Evolutionary conservation across 2,888 invertebrate genomes (phyloP).

Genomic region (Doris montereyensis): DNA sequence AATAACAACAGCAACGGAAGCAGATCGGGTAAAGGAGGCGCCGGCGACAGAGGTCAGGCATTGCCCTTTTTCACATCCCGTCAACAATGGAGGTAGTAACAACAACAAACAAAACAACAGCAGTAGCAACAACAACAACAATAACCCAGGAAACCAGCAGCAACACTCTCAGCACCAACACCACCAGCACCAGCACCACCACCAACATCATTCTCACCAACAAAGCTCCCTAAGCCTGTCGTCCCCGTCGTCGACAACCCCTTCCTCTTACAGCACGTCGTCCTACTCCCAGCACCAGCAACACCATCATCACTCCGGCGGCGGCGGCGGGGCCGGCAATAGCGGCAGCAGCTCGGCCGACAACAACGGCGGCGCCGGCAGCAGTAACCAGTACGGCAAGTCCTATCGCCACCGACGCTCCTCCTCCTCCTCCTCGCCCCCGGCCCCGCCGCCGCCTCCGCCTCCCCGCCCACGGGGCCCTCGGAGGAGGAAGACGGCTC

Average conservation of each 20-base stretch:
- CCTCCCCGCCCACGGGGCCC: slow-evolving; percentile 49
- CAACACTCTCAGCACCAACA: neutral
- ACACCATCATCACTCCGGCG: neutral
- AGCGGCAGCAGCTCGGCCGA: neutral
- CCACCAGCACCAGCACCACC: neutral
- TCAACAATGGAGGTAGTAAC: too few relatives aligned
- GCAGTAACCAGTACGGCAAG: neutral
- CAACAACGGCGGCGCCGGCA: neutral
- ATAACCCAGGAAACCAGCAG: neutral
- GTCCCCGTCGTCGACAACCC: neutral
- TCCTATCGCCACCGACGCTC: neutral
- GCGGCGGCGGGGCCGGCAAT: neutral
- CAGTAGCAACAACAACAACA: neutral
- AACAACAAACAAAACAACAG: neutral
- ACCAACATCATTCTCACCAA: neutral
- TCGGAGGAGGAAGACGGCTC: too few relatives aligned
- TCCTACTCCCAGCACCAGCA: neutral
- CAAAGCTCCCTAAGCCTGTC: neutral
- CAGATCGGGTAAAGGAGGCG: neutral
- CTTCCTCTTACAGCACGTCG: neutral
- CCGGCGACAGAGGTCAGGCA: neutral
- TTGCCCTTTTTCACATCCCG: too few relatives aligned
- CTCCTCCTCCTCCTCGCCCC: neutral
- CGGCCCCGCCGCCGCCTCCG: slow-evolving; percentile 12
- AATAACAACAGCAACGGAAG: slow-evolving; percentile 5